Evolutionary conservation across 2,797 vertebrate genomes (phyloP), one percentile per base, ranked within the genome.

Genomic region (Potorous gilbertii): DNA sequence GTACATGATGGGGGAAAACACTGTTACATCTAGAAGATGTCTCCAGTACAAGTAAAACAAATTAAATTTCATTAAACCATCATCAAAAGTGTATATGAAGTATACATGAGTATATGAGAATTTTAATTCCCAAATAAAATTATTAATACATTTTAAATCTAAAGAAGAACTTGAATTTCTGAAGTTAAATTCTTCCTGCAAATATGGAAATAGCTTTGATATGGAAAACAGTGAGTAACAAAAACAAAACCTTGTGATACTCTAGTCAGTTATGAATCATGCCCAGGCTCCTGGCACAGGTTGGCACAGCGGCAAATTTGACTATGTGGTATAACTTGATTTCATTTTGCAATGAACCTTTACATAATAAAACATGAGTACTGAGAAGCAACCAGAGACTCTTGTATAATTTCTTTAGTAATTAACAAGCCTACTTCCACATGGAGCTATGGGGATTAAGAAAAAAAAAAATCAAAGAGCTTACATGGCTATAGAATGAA

Each of bases 21-120:
- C 87, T 94, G 50, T 90, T 89, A 93, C 28, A 2, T 92, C 92
- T 34, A 91, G 93, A n/a, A 52, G 93, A 91, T 54, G 56, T 55
- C 4, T 93, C 94, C 54, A 92, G 95, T 87, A 96, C 21, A 94
- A 56, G 87, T 91, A 92, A 95, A 90, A 34, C 91, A n/a, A 94
- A n/a, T 56, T 87, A 18, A 87, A 95, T 93, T 94, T 93, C 46
- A 95, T 93, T 62, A 59, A 62, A 90, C 40, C 54, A 14, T n/a
- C 55, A 96, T 57, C 92, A 91, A 94, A 96, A 94, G 92, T 55
- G 54, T 92, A 54, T 11, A 91, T 50, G 94, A 92, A 93, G 52
- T 52, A 52, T 52, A 52, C 52, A 52, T 52, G 92, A 56, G 55
- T 92, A 54, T 11, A 91, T 50, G 94, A 92, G 93, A 57, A 81